Evolutionary conservation across 2,113 vertebrate species (phyloP).

Genomic region (Sapayoa aenigma): DNA sequence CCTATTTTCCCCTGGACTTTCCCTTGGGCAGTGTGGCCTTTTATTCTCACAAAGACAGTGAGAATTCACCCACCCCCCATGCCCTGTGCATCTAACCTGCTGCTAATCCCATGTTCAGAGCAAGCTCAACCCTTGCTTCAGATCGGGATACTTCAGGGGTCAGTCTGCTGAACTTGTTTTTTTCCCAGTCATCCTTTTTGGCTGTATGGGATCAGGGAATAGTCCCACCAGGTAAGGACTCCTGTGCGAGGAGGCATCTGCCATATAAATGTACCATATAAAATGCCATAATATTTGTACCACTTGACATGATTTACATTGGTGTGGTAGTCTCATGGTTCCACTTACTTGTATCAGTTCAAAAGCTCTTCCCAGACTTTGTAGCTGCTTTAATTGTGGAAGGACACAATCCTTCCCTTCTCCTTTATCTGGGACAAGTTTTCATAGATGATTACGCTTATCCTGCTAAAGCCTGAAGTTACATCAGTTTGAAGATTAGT

Average conservation of each 20-base stretch:
- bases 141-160: not conserved
- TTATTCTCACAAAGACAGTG: accelerated
- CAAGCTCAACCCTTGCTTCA: not conserved
- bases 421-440: not conserved
- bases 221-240: not conserved
- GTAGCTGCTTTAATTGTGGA: not conserved
- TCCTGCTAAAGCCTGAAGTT: not conserved
- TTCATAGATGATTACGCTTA: accelerated
- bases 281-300: not conserved
- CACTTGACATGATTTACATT: not conserved
- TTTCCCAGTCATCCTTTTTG: not conserved
- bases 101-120: accelerated
- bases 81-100: not conserved
- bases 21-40: not conserved
- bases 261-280: too few species aligned
- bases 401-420: not conserved
- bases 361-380: not conserved
- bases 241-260: accelerated
- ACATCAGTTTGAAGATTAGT: not conserved
- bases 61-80: not conserved
- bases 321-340: not conserved
- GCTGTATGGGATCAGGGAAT: not conserved
- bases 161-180: not conserved
- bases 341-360: not conserved
- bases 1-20: not conserved